A percentile compares a stretch with the other conserved stretches of the same genome.
These are phyloP conservation scores for Dolichopus griseipennis DNA, from an alignment of 2,888 invertebrate genomes.

Conservation along the genomic window DNA sequence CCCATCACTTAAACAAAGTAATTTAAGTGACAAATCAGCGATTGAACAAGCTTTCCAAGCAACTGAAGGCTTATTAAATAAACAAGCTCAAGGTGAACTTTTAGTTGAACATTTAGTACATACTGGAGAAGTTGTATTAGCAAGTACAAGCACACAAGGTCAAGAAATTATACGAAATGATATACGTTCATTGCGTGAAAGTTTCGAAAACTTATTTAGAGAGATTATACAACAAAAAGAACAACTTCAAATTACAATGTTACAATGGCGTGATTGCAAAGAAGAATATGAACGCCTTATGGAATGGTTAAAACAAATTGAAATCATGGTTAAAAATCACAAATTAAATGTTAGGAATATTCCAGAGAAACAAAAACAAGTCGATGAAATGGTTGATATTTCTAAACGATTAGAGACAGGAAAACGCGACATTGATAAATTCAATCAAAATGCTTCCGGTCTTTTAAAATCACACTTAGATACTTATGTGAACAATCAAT, in stretches of 20 bases:
- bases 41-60: conserved; percentile 82
- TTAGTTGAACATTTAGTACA: conserved; percentile 79
- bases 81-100: conserved; percentile 83
- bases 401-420: conserved; percentile 66
- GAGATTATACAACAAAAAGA: conserved; percentile 79
- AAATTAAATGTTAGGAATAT: conserved; percentile 73
- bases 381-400: conserved; percentile 69
- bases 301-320: conserved; percentile 88
- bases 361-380: conserved; percentile 76
- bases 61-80: conserved; percentile 75
- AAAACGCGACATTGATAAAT: conserved; percentile 70
- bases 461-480: conserved; percentile 76
- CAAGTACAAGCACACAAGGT: conserved; percentile 72
- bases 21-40: conserved; percentile 75
- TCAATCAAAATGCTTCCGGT: conserved; percentile 68
- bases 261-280: conserved; percentile 83
- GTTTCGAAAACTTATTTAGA: conserved; percentile 73
- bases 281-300: conserved; percentile 85
- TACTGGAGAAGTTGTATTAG: conserved; percentile 76
- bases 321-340: conserved; percentile 81
- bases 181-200: conserved; percentile 74
- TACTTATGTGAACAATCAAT: conserved; percentile 77
- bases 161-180: conserved; percentile 74
- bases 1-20: conserved; percentile 74
- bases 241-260: conserved; percentile 69